Percentiles rank a stretch among this genome's conserved stretches.
These are phyloP conservation scores for Zapornia atra DNA, from an alignment of 2,113 vertebrate genomes.

Conservation along the genomic window DNA sequence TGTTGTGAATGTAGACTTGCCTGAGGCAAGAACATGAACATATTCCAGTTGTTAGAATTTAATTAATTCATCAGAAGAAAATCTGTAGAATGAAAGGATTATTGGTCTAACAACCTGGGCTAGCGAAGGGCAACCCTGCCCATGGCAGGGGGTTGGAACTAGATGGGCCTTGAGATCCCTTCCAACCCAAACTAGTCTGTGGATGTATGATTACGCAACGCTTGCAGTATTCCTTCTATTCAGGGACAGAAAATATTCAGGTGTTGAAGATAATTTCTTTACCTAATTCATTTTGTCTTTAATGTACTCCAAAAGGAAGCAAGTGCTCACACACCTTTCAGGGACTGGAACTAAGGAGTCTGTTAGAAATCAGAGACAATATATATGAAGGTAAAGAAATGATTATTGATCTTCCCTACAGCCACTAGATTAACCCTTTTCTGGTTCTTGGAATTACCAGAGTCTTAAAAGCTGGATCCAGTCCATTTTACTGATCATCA, in stretches of 20 bases:
- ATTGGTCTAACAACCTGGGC: too few species aligned
- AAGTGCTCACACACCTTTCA: neutral
- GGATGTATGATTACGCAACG: too few species aligned
- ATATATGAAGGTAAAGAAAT: neutral
- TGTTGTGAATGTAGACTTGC: neutral
- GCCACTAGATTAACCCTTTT: neutral
- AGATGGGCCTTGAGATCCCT: too few species aligned
- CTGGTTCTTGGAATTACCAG: neutral
- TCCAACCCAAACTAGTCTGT: too few species aligned
- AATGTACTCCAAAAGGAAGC: neutral
- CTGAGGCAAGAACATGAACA: neutral
- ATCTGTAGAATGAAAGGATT: neutral
- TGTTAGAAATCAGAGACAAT: neutral
- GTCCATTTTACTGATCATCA: neutral
- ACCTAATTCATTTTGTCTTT: neutral
- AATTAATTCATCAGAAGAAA: neutral
- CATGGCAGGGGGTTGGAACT: too few species aligned
- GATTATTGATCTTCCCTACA: neutral
- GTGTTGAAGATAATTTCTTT: neutral
- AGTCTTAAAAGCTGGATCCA: neutral
- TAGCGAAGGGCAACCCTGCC: too few species aligned
- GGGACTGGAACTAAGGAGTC: neutral
- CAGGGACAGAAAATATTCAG: neutral
- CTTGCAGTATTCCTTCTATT: neutral
- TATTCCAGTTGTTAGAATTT: neutral